phyloP scores from a whole-genome alignment of 2,797 vertebrate genomes.

The Pangasius larnaudii region DNA sequence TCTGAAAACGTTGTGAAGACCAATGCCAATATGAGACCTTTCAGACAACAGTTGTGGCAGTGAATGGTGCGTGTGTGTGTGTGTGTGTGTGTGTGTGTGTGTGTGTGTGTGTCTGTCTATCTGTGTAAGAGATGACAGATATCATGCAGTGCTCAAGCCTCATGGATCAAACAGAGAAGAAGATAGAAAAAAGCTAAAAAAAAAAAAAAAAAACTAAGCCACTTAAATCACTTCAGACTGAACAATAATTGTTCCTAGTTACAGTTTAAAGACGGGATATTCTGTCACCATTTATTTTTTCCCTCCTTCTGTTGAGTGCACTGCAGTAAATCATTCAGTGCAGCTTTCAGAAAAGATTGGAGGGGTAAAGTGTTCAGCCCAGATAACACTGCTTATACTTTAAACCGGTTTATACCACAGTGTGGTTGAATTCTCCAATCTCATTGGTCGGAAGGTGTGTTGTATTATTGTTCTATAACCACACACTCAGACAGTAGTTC shows the following conservation, averaged over 20 bases:
- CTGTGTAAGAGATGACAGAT: background rate
- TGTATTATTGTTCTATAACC: background rate
- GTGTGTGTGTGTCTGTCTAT: background rate
- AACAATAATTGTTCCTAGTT: background rate
- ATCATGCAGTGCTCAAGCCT: background rate
- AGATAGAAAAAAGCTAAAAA: background rate
- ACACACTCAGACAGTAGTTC: background rate
- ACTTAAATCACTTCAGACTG: background rate
- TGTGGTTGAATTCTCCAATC: background rate
- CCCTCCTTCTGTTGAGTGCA: background rate
- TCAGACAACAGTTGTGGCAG: background rate
- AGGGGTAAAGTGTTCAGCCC: background rate
- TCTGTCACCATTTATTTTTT: background rate
- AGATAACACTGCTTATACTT: background rate
- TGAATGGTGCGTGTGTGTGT: background rate
- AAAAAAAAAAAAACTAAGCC: background rate
- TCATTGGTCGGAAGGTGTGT: background rate
- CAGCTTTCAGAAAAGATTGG: background rate
- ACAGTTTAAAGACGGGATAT: background rate
- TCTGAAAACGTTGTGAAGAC: background rate
- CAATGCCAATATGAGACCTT: background rate
- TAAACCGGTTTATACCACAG: background rate
- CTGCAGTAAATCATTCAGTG: background rate
- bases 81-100: slow-evolving; percentile 12
- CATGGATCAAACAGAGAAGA: background rate